Evolutionary conservation across 2,113 vertebrate genomes (phyloP), one percentile per base, ranked within the genome.

Genomic region (Colaptes auratus): DNA sequence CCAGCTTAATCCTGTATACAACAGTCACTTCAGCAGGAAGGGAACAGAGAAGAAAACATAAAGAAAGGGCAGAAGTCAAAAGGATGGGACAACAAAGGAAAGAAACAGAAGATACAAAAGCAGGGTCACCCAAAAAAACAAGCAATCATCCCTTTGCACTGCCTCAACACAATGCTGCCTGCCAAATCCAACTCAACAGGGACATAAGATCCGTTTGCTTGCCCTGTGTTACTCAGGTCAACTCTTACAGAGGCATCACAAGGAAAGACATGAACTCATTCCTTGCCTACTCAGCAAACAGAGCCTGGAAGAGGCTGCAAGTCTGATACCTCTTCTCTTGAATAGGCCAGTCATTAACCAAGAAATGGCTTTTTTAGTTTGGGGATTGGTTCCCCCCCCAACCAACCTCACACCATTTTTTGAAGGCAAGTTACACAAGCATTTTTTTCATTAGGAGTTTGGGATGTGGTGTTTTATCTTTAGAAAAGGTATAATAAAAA

Each of bases 1-100:
- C 82, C 85, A 65, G 85, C 72, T 90, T 80, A 80, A 91, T 86
- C 91, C 83, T 5, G 27, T 10, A 17, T 17, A 50, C 79, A 91
- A 11, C 56, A 72, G 75, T 27, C 78, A 91, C 78, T 91, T 88
- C 79, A 93, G 79, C 52, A 80, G 75, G 55, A 70, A 50, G 59
- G 67, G 78, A 87, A 50, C 0, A 42, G 58, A 76, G 82, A 35
- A n/a, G 77, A 56, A 93, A 90, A 83, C 42, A 74, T 1, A 78
- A 86, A 80, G 83, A 33, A 59, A 92, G 86, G 71, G 71, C 83
- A 96, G 66, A 79, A 90, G 81, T 89, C 87, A 89, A 36, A 70
- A 48, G 87, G 71, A 71, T 60, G 91, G 82, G 78, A 52, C 84
- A 79, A 92, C 60, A 94, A 94, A 85, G 56, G 60, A 19, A 64